These are phyloP conservation scores for Antigone vipio DNA, from an alignment of 2,113 vertebrate species.

Conservation along the genomic window DNA sequence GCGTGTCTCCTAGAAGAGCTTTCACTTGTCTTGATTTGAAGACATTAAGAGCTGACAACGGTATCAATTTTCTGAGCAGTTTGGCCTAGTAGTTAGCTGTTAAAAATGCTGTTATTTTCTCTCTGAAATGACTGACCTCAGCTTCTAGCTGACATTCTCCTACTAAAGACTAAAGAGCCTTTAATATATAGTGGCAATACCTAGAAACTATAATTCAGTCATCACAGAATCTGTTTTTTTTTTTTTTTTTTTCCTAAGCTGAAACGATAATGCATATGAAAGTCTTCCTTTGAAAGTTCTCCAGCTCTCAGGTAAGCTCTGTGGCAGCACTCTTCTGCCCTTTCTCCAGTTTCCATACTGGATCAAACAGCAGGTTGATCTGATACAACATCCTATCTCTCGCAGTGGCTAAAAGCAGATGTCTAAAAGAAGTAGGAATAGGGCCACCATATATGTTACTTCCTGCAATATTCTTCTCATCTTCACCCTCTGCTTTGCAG, in stretches of 20 bases:
- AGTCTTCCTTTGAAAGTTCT: not conserved
- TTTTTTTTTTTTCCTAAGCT: not conserved
- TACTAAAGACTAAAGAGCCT: not conserved
- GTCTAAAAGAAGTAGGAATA: not conserved
- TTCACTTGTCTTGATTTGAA: not conserved
- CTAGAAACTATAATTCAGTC: not conserved
- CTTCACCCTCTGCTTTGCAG: not conserved
- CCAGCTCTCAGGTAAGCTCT: not conserved
- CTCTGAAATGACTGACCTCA: not conserved
- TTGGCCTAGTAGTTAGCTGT: not conserved
- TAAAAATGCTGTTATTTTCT: not conserved
- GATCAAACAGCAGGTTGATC: not conserved
- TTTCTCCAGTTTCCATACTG: not conserved
- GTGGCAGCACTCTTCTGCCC: not conserved
- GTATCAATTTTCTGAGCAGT: not conserved
- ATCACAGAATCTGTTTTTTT: not conserved
- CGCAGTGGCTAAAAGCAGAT: not conserved
- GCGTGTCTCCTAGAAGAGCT: not conserved
- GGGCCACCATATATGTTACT: not conserved
- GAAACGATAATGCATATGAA: not conserved
- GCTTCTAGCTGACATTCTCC: not conserved
- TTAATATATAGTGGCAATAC: not conserved
- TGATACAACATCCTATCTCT: not conserved
- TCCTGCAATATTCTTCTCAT: not conserved
- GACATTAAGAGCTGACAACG: not conserved